Percentiles rank a stretch among this genome's conserved stretches.
Evolutionary conservation across 2,797 vertebrate species (phyloP).

Genomic region (Sebastes taczanowskii): DNA sequence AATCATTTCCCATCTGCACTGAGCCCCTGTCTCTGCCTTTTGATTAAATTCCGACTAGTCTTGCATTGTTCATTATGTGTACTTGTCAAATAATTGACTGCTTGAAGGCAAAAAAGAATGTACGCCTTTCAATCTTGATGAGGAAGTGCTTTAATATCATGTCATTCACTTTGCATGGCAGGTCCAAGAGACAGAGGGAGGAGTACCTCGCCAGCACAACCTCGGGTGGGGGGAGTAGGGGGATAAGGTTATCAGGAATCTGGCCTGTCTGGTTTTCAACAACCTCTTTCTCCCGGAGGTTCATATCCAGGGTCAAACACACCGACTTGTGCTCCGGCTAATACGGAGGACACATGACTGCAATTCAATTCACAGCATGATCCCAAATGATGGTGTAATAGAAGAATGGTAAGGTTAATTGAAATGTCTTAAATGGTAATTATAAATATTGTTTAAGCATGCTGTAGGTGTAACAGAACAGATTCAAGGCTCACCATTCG

Average conservation of each 20-base stretch:
- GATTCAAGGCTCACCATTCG: not conserved
- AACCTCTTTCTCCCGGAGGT: constrained; percentile 36
- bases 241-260: constrained; percentile 62
- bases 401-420: constrained; percentile 12
- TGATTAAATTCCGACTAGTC: constrained; percentile 82
- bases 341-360: constrained; percentile 10
- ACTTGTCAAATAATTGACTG: constrained; percentile 84
- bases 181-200: constrained; percentile 45
- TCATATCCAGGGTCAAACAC: constrained; percentile 63
- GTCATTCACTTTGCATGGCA: constrained; percentile 76
- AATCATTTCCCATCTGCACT: constrained; percentile 82
- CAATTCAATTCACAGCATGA: constrained; percentile 23
- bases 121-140: constrained; percentile 78
- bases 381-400: not conserved
- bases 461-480: not conserved
- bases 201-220: constrained; percentile 26
- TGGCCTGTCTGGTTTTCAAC: constrained; percentile 54
- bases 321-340: constrained; percentile 16
- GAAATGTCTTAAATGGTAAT: constrained; percentile 36
- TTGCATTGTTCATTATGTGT: constrained; percentile 84
- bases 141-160: constrained; percentile 81
- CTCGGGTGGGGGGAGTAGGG: constrained; percentile 22
- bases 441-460: constrained; percentile 19
- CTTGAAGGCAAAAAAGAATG: constrained; percentile 76
- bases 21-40: constrained; percentile 76